Conservation (phyloP, 2,797 vertebrate genomes). For the Prionace glauca region DNA sequence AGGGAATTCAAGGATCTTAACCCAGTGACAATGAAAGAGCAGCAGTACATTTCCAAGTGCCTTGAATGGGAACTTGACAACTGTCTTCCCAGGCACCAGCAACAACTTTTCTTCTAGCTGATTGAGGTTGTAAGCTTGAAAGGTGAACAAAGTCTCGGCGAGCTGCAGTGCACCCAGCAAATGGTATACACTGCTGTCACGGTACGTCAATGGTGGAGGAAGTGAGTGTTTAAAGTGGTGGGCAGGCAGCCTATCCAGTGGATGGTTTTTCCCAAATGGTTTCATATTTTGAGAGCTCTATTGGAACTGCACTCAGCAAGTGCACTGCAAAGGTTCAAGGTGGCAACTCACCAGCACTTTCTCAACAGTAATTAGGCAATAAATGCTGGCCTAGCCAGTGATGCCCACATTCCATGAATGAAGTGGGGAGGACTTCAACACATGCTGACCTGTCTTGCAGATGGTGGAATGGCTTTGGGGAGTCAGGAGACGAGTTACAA, state of each 20-base stretch:
- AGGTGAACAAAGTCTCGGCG: background rate
- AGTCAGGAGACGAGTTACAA: background rate
- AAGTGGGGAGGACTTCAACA: background rate
- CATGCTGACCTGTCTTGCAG: background rate
- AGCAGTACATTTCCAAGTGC: background rate
- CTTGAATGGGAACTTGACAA: background rate
- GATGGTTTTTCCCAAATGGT: background rate
- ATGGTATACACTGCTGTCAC: background rate
- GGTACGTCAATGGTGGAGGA: background rate
- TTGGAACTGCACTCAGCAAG: background rate
- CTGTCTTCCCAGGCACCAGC: background rate
- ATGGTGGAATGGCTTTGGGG: background rate
- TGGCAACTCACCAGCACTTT: too few relatives aligned
- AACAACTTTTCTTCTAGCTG: background rate
- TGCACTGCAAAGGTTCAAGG: background rate
- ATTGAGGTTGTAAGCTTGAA: background rate
- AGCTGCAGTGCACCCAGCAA: background rate
- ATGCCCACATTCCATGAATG: too few relatives aligned
- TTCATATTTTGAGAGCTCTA: background rate
- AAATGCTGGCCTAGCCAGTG: too few relatives aligned
- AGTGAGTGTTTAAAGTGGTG: background rate
- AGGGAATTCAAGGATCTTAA: background rate
- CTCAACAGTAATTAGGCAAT: too few relatives aligned
- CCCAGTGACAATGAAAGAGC: background rate
- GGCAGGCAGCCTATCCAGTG: background rate